Conservation (phyloP, 2,888 invertebrate species). For the Sympetrum striolatum region DNA sequence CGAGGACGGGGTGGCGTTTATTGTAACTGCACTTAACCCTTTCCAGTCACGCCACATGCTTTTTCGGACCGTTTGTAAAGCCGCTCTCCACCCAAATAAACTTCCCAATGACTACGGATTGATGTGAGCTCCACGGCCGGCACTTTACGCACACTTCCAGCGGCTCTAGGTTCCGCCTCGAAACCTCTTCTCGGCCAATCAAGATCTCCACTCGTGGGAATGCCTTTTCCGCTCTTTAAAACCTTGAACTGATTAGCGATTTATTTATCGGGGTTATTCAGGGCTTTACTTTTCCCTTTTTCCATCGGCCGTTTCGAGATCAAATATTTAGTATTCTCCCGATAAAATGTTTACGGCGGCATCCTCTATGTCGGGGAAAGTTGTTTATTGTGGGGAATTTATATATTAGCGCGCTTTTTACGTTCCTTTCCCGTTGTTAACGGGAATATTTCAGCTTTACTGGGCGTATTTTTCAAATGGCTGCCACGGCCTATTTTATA, state of each 20-base stretch:
- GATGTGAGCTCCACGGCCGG: background rate
- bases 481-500: too few relatives aligned
- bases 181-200: background rate
- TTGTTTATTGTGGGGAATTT: too few relatives aligned
- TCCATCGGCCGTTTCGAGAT: too few relatives aligned
- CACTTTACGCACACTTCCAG: background rate
- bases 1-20: constrained; percentile 33
- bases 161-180: background rate
- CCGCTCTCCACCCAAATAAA: background rate
- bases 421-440: too few relatives aligned
- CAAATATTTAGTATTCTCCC: too few relatives aligned
- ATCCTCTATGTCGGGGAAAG: too few relatives aligned
- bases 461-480: too few relatives aligned
- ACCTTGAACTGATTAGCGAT: background rate
- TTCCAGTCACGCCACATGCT: constrained; percentile 1
- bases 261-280: background rate
- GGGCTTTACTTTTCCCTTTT: too few relatives aligned
- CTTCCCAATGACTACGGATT: background rate
- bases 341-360: too few relatives aligned
- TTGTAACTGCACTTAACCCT: constrained; percentile 11
- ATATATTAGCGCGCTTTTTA: too few relatives aligned
- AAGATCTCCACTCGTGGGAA: background rate
- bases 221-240: background rate
- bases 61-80: background rate
- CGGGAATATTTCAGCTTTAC: too few relatives aligned